phyloP scores from a whole-genome alignment of 2,797 vertebrate species.

The Setipinna tenuifilis region DNA sequence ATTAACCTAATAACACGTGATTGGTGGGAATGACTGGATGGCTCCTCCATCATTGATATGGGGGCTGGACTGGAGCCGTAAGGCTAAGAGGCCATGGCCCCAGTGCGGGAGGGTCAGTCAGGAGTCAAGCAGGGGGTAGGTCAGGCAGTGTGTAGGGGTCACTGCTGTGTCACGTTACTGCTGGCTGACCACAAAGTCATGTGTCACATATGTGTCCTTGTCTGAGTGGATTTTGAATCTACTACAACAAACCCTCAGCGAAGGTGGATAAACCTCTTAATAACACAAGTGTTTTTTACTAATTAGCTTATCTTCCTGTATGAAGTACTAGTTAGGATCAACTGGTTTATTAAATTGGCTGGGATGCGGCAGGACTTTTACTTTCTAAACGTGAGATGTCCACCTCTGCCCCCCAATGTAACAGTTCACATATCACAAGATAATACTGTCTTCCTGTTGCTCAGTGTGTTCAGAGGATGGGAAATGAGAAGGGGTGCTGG shows the following conservation, averaged over 20 bases:
- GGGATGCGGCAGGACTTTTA: too few relatives aligned
- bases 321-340: background rate
- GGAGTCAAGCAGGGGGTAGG: background rate
- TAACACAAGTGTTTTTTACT: too few relatives aligned
- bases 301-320: too few relatives aligned
- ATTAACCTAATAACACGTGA: slow-evolving; percentile 40
- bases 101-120: background rate
- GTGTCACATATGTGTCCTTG: too few relatives aligned
- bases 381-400: too few relatives aligned
- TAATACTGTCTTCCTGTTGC: background rate
- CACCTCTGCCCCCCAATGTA: too few relatives aligned
- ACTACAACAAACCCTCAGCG: too few relatives aligned
- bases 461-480: background rate
- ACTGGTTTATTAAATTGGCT: background rate
- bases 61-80: background rate
- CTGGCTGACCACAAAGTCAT: background rate
- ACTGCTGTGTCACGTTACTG: background rate
- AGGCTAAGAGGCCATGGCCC: background rate
- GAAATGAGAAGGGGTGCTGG: background rate
- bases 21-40: background rate
- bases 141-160: background rate
- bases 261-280: too few relatives aligned
- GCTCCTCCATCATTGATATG: background rate
- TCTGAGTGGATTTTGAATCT: too few relatives aligned
- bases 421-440: background rate